Conservation (phyloP, 1,140 invertebrate species). For the Gyrodactylus bullatarudis region DNA sequence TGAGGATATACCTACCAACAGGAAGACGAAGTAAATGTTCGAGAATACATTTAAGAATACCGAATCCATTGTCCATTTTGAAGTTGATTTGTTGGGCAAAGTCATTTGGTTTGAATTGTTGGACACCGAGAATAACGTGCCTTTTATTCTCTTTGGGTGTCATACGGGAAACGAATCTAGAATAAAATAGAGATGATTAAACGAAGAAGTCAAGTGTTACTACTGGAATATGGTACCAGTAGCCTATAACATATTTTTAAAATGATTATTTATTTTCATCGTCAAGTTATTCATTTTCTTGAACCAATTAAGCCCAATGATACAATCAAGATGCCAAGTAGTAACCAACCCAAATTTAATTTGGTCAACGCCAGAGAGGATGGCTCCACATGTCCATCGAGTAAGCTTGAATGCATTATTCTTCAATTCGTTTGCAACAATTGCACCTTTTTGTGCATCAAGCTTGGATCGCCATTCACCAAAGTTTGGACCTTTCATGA, state of each 20-base stretch:
- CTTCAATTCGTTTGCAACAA: slow-evolving; percentile 84
- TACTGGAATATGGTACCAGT: neutral
- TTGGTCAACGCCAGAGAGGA: slow-evolving; percentile 76
- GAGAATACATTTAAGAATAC: slow-evolving; percentile 79
- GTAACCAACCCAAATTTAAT: slow-evolving; percentile 60
- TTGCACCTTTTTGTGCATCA: slow-evolving; percentile 78
- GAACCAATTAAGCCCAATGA: no score
- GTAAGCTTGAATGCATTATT: slow-evolving; percentile 91
- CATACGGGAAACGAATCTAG: slow-evolving; percentile 41
- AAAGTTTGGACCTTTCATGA: slow-evolving; percentile 35
- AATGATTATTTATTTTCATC: neutral
- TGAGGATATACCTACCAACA: slow-evolving; percentile 74
- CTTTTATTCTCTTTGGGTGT: slow-evolving; percentile 67
- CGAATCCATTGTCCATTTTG: slow-evolving; percentile 98
- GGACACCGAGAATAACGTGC: slow-evolving; percentile 82
- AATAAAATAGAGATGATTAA: slow-evolving; percentile 27
- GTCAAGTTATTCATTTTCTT: no score
- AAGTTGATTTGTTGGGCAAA: slow-evolving; percentile 93
- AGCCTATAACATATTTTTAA: neutral
- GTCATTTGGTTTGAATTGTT: slow-evolving; percentile 87
- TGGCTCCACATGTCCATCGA: slow-evolving; percentile 72
- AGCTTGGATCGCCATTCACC: slow-evolving; percentile 92
- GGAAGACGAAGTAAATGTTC: slow-evolving; percentile 89
- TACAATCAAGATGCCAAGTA: no score
- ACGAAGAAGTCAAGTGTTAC: neutral